Evolutionary conservation across 2,888 invertebrate species (phyloP).

Genomic region (Drosophila diplacantha): DNA sequence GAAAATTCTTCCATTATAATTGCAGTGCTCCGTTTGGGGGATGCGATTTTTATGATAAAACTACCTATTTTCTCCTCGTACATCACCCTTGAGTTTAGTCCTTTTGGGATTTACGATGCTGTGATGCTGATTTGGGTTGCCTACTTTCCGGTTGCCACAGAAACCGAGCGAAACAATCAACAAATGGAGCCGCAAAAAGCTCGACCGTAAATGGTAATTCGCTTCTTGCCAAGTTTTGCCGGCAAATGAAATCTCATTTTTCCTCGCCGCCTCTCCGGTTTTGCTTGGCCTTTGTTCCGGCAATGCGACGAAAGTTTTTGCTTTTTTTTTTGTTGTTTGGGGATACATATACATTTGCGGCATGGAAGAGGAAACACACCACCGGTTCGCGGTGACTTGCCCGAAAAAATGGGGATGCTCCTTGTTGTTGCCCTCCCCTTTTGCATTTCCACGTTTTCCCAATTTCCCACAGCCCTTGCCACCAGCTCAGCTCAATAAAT

Average conservation of each 20-base stretch:
- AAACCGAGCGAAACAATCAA: slow-evolving; percentile 32
- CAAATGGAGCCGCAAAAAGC: slow-evolving; percentile 38
- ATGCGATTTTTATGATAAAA: slow-evolving; percentile 29
- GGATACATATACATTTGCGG: slow-evolving; percentile 21
- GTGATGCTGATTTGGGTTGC: slow-evolving; percentile 56
- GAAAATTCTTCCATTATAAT: slow-evolving; percentile 8
- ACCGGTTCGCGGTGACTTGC: slow-evolving; percentile 37
- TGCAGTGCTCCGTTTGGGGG: slow-evolving; percentile 4
- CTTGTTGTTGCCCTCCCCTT: slow-evolving; percentile 8
- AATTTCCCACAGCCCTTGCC: slow-evolving; percentile 14
- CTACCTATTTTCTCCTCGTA: neutral
- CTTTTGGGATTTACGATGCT: slow-evolving; percentile 23
- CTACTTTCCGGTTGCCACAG: slow-evolving; percentile 54
- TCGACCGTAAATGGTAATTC: slow-evolving; percentile 33
- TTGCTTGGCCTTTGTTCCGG: slow-evolving; percentile 28
- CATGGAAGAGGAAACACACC: slow-evolving; percentile 27
- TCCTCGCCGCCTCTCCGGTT: slow-evolving; percentile 8
- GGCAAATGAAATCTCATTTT: slow-evolving; percentile 35
- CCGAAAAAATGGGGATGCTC: slow-evolving; percentile 35
- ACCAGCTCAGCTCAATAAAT: slow-evolving; percentile 48
- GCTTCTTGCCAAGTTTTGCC: slow-evolving; percentile 35
- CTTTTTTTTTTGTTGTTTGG: slow-evolving; percentile 1
- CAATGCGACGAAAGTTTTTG: slow-evolving; percentile 36
- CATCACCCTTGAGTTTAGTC: neutral
- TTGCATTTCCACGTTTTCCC: slow-evolving; percentile 20